A percentile compares a stretch with the other conserved stretches of the same genome.
These are phyloP conservation scores for Teleiodes luculella DNA, from an alignment of 2,888 invertebrate genomes.

Conservation along the genomic window DNA sequence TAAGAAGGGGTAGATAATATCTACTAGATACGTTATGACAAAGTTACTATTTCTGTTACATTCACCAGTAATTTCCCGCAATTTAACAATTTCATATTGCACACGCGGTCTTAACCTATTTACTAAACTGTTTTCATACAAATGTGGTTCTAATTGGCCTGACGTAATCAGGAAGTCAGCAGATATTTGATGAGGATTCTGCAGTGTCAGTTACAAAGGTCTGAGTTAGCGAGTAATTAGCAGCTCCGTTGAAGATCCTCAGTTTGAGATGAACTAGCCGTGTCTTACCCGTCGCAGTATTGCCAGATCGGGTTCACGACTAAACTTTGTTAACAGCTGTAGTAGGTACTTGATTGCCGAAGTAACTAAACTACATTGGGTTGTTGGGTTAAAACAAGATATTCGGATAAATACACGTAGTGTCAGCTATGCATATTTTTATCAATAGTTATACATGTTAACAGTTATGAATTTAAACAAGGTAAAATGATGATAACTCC, in stretches of 20 bases:
- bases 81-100: too few species aligned
- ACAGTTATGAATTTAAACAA: too few species aligned
- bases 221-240: constrained; percentile 7
- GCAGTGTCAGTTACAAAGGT: constrained; percentile 19
- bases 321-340: neutral
- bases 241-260: neutral
- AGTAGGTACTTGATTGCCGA: neutral
- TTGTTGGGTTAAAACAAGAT: neutral
- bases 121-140: neutral
- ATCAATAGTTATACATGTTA: too few species aligned
- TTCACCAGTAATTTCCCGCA: too few species aligned
- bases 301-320: neutral
- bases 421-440: too few species aligned
- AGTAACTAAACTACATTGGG: neutral
- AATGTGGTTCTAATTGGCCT: neutral
- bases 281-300: neutral
- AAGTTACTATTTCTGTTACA: too few species aligned
- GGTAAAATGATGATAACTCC: too few species aligned
- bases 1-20: too few species aligned
- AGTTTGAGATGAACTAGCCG: neutral
- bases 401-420: neutral
- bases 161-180: neutral
- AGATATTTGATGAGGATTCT: constrained; percentile 2
- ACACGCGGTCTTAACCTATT: too few species aligned
- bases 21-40: too few species aligned